Conservation (phyloP, 2,888 invertebrate species). For the Punctoribates punctum region DNA sequence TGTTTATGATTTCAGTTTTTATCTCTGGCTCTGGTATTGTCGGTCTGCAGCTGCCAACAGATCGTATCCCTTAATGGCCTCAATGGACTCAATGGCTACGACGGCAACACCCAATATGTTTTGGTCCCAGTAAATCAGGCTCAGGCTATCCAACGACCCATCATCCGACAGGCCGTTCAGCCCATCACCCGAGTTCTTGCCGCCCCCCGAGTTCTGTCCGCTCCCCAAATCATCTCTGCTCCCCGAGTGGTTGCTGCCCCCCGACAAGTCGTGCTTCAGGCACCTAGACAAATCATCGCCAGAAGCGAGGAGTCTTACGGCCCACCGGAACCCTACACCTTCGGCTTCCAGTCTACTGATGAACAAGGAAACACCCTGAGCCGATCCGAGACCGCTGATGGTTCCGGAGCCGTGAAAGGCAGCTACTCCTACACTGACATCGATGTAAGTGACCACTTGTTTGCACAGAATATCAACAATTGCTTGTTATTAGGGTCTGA, state of each 20-base stretch:
- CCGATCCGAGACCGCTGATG: conserved; percentile 45
- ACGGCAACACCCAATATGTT: not conserved
- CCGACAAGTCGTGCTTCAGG: not conserved
- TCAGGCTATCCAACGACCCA: not conserved
- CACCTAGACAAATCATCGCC: not conserved
- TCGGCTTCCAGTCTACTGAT: conserved; percentile 46
- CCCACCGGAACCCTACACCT: conserved; percentile 44
- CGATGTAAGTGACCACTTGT: conserved; percentile 10
- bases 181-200: not conserved
- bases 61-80: not conserved
- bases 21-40: not conserved
- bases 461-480: not conserved
- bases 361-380: conserved; percentile 45
- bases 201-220: not conserved
- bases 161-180: not conserved
- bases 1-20: not conserved
- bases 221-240: too few relatives aligned
- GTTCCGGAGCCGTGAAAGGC: conserved; percentile 44
- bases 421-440: conserved; percentile 46
- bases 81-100: too few relatives aligned
- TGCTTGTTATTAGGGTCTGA: not conserved
- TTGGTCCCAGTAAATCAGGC: not conserved
- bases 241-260: not conserved
- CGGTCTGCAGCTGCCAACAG: not conserved
- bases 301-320: conserved; percentile 30